phyloP scores from a whole-genome alignment of 1,140 invertebrate species.

The Steinernema khuongi region DNA sequence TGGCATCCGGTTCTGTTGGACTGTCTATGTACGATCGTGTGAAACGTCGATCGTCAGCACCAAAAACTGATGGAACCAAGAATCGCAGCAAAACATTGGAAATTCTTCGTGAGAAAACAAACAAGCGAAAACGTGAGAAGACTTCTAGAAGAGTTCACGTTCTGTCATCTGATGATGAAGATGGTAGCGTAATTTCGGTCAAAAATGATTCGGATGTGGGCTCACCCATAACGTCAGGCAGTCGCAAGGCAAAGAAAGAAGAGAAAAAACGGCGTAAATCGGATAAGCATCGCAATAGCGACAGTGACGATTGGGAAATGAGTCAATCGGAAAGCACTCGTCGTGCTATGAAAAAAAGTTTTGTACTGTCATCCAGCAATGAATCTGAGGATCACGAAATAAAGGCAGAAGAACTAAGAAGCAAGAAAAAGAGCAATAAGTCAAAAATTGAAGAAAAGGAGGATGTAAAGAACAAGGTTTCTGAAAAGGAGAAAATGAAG shows the following conservation, averaged over 20 bases:
- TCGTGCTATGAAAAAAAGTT: background rate
- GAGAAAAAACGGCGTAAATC: background rate
- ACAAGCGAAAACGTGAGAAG: background rate
- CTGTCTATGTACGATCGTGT: constrained; percentile 6
- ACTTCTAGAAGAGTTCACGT: background rate
- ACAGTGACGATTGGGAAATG: background rate
- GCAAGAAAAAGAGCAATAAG: background rate
- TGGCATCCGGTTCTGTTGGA: background rate
- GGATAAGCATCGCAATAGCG: background rate
- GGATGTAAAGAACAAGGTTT: background rate
- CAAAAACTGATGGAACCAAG: background rate
- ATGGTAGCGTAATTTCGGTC: background rate
- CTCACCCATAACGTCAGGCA: background rate
- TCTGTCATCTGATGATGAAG: background rate
- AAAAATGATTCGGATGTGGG: background rate
- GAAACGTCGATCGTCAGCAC: background rate
- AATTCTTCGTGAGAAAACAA: background rate
- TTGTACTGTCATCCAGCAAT: background rate
- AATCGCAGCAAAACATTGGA: background rate
- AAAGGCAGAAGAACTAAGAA: background rate
- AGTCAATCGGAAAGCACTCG: background rate
- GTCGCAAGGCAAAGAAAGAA: background rate
- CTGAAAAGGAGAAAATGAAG: background rate
- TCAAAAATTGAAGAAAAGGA: background rate
- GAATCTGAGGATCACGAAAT: background rate